Evolutionary conservation across 2,888 invertebrate species (phyloP).

Genomic region (Habrosyne pyritoides): DNA sequence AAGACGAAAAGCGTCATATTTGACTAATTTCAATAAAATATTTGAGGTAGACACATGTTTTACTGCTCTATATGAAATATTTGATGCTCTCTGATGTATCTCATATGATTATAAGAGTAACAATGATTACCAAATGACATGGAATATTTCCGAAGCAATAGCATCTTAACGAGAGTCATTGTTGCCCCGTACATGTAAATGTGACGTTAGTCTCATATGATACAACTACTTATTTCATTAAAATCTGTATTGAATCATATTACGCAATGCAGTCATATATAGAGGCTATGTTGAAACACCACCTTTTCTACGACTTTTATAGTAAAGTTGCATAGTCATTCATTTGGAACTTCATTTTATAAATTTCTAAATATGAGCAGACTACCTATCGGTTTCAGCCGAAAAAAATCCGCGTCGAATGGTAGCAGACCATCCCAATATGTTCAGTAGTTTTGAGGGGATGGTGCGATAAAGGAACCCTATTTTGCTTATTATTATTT

Average conservation of each 20-base stretch:
- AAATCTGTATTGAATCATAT: background rate
- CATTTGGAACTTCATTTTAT: too few relatives aligned
- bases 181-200: constrained; percentile 38
- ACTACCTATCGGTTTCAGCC: too few relatives aligned
- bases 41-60: background rate
- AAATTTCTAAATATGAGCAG: too few relatives aligned
- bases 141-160: constrained; percentile 45
- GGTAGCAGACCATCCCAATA: too few relatives aligned
- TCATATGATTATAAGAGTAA: constrained; percentile 44
- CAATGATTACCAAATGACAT: constrained; percentile 57
- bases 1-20: too few relatives aligned
- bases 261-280: constrained; percentile 2
- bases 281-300: background rate
- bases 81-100: constrained; percentile 32
- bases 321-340: background rate
- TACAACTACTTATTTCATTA: constrained; percentile 14
- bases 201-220: constrained; percentile 19
- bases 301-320: background rate
- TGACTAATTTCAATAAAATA: too few relatives aligned
- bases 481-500: too few relatives aligned
- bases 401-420: too few relatives aligned
- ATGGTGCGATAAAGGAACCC: too few relatives aligned
- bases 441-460: too few relatives aligned
- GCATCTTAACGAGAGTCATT: constrained; percentile 59
- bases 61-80: constrained; percentile 29